phyloP scores from a whole-genome alignment of 2,888 invertebrate species.

The Chrysomela aeneicollis region DNA sequence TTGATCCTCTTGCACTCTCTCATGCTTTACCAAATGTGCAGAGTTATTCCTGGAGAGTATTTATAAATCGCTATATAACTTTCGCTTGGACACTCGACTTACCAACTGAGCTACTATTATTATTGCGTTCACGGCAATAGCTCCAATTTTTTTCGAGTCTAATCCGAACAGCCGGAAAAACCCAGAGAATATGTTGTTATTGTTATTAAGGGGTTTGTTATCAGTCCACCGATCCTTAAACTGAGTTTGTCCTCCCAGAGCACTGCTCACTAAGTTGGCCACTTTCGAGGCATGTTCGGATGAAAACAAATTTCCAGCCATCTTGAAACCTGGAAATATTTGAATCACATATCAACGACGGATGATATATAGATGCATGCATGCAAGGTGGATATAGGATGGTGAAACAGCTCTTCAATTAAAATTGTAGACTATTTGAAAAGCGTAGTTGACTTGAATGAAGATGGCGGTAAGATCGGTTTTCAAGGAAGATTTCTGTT shows the following conservation, averaged over 20 bases:
- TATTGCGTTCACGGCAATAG: constrained; percentile 82
- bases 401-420: no score
- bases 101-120: constrained; percentile 87
- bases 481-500: no score
- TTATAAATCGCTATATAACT: no score
- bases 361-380: neutral
- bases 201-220: constrained; percentile 50
- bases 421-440: no score
- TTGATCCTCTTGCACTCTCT: no score
- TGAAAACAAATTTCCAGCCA: constrained; percentile 63
- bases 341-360: neutral
- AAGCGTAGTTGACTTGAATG: no score
- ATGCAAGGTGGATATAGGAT: neutral
- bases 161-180: constrained; percentile 78
- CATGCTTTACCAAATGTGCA: no score
- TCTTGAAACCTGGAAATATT: constrained; percentile 58
- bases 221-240: constrained; percentile 32
- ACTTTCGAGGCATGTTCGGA: constrained; percentile 66
- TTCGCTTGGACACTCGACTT: no score
- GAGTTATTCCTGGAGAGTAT: no score
- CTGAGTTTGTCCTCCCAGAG: constrained; percentile 59
- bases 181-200: constrained; percentile 62
- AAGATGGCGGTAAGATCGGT: no score
- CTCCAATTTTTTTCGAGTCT: constrained; percentile 78
- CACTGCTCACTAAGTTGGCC: constrained; percentile 68